Evolutionary conservation across 2,113 vertebrate genomes (phyloP), one percentile per base, ranked within the genome.

Genomic region (Morphnarchus princeps): DNA sequence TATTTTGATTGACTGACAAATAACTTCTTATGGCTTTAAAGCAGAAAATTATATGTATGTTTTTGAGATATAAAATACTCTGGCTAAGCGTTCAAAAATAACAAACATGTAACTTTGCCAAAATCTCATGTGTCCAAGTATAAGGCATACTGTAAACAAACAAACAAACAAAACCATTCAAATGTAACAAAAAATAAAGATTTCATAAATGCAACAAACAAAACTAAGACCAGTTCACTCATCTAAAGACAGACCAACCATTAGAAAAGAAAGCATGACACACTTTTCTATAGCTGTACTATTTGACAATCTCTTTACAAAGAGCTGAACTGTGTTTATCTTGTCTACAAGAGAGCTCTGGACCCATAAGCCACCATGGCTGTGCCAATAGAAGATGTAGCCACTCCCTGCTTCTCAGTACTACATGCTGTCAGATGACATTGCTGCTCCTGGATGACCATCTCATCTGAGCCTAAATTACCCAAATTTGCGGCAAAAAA

Each of bases 1-100:
- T 87, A 95, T 97, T 97, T 97, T 96, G 86, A 94, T 90, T 94
- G 71, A 92, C 50, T 95, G 94, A 95, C 66, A 97, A 98, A 97
- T 90, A 95, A 93, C 36, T 96, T 96, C 34, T 45, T 89, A 81
- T 38, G 50, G 83, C 17, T 97, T 95, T 94, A 96, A 95, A 92
- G 50, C 6, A 96, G 77, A 96, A 95, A 96, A 91, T 43, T 90
- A 70, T 87, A 67, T 88, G 62, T 80, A 45, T 89, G 49, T n/a
- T 91, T 85, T 58, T 62, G 62, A 74, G 43, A 88, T 87, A 72
- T 45, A 95, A 97, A 95, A 88, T 74, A 72, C 38, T 97, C 65
- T 90, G 38, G 43, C 34, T 85, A 89, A 95, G 52, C 77, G 65
- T 86, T 95, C 31, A 77, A 90, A 91, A 95, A 84, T 59, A 63